These are phyloP conservation scores for Diphyllodes magnificus DNA, from an alignment of 2,113 vertebrate species.

Conservation along the genomic window DNA sequence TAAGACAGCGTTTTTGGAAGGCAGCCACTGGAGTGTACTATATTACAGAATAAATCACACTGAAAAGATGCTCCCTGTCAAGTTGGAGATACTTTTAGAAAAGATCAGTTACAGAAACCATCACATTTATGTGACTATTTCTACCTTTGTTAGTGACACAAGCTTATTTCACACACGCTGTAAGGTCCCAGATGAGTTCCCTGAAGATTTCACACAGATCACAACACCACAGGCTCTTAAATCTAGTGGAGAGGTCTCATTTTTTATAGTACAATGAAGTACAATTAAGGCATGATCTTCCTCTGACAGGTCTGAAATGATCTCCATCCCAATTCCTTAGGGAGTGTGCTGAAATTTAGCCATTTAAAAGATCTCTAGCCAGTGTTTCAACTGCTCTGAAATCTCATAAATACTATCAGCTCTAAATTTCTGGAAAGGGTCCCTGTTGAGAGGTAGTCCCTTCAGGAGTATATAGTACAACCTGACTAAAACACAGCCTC, in stretches of 20 bases:
- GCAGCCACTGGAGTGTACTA: conserved; percentile 24
- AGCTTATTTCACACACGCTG: background rate
- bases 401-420: conserved; percentile 32
- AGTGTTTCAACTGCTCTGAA: background rate
- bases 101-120: conserved; percentile 34
- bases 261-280: conserved; percentile 10
- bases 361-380: conserved; percentile 17
- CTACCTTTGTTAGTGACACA: background rate
- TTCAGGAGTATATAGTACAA: background rate
- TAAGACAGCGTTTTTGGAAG: conserved; percentile 36
- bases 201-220: conserved; percentile 1
- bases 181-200: conserved; percentile 1
- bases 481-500: background rate
- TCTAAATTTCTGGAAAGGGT: background rate
- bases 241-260: background rate
- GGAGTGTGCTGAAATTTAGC: conserved; percentile 19
- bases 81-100: conserved; percentile 16
- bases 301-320: conserved; percentile 18
- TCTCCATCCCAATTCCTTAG: background rate
- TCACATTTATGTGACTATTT: conserved; percentile 37
- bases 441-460: background rate
- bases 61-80: conserved; percentile 34
- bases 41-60: conserved; percentile 50
- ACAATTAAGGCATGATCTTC: conserved; percentile 32
- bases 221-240: conserved; percentile 7